Conservation (phyloP, 2,113 vertebrate genomes). For the Notothenia rossii region DNA sequence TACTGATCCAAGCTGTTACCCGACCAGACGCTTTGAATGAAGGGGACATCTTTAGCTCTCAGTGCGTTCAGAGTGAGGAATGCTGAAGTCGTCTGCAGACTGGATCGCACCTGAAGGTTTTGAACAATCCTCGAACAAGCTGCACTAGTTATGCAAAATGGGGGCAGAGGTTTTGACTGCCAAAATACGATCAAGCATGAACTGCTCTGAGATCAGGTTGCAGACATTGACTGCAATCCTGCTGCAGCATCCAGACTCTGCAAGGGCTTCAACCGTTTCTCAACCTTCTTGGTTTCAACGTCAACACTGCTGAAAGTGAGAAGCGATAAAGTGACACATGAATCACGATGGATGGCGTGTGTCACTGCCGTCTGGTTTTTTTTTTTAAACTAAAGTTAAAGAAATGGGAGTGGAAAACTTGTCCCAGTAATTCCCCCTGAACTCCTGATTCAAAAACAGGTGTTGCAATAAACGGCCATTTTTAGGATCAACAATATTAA, state of each 20-base stretch:
- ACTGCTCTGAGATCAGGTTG: conserved; percentile 27
- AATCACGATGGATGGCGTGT: not conserved
- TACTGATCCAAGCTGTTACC: conserved; percentile 16
- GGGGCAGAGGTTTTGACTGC: conserved; percentile 40
- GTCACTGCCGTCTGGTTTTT: not conserved
- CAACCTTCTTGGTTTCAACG: not conserved
- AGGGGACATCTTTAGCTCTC: conserved; percentile 28
- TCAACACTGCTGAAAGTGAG: not conserved
- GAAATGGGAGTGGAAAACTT: not conserved
- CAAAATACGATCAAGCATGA: conserved; percentile 45
- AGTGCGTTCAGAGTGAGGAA: conserved; percentile 66
- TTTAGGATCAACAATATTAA: conserved; percentile 2
- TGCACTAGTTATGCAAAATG: conserved; percentile 61
- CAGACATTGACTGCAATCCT: conserved; percentile 15
- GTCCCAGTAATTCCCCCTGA: not conserved
- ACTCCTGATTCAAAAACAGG: not conserved
- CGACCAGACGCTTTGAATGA: conserved; percentile 20
- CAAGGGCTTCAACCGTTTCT: not conserved
- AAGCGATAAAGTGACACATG: not conserved
- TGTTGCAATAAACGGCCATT: not conserved
- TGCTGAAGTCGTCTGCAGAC: conserved; percentile 51
- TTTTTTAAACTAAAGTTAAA: not conserved
- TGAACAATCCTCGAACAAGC: conserved; percentile 44
- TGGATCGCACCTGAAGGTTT: conserved; percentile 63
- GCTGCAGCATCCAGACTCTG: conserved; percentile 7